Evolutionary conservation across 2,888 invertebrate genomes (phyloP).

Genomic region (Dendrolimus pini): DNA sequence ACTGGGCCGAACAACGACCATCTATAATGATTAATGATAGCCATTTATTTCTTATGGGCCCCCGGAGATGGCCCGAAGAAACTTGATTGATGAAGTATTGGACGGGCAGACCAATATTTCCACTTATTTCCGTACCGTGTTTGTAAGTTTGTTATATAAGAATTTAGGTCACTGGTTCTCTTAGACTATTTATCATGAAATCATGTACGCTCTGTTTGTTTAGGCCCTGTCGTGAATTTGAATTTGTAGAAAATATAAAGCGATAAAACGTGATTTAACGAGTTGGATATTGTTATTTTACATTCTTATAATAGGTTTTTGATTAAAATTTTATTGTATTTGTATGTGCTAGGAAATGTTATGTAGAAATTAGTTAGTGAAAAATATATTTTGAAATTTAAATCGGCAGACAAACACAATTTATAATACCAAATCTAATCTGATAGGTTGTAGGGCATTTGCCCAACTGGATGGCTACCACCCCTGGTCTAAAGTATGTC

Average conservation of each 20-base stretch:
- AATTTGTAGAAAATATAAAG: background rate
- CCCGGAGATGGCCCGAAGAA: conserved; percentile 31
- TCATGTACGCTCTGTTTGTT: background rate
- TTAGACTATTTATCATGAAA: background rate
- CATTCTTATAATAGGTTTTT: too few relatives aligned
- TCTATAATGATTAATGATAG: conserved; percentile 64
- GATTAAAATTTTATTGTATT: too few relatives aligned
- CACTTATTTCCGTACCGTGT: conserved; percentile 29
- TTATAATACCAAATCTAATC: too few relatives aligned
- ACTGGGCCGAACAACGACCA: conserved; percentile 39
- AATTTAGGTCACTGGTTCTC: conserved; percentile 18
- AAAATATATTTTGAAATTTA: too few relatives aligned
- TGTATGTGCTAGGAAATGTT: too few relatives aligned
- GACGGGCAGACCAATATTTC: conserved; percentile 43
- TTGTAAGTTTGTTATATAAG: conserved; percentile 20
- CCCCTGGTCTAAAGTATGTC: too few relatives aligned
- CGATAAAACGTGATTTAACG: too few relatives aligned
- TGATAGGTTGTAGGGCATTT: too few relatives aligned
- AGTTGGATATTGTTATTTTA: background rate
- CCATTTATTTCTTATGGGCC: conserved; percentile 52
- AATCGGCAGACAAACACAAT: too few relatives aligned
- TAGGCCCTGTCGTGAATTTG: background rate
- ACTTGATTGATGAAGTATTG: conserved; percentile 63
- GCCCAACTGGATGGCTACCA: too few relatives aligned
- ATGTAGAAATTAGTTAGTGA: too few relatives aligned